Conservation (phyloP, 2,888 invertebrate species). For the Meloe dianella region DNA sequence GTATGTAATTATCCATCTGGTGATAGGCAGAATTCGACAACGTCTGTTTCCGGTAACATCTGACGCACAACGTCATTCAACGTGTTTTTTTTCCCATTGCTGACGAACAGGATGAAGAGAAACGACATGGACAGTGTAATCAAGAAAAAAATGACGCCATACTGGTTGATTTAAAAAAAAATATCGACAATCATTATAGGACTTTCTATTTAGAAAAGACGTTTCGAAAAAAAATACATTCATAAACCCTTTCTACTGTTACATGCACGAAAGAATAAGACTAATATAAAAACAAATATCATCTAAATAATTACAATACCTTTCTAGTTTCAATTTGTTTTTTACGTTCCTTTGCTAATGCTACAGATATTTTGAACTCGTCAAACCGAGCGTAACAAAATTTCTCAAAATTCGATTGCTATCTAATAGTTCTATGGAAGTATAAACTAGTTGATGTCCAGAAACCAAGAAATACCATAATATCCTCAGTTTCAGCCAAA, state of each 20-base stretch:
- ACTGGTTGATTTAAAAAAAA: not conserved
- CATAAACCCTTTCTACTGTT: not conserved
- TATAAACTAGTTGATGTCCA: too few species aligned
- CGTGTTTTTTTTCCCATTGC: not conserved
- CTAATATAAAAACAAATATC: not conserved
- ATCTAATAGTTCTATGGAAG: too few species aligned
- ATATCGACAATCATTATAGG: not conserved
- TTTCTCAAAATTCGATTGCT: too few species aligned
- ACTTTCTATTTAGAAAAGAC: constrained; percentile 12
- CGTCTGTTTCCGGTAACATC: constrained; percentile 12
- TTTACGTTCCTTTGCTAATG: too few species aligned
- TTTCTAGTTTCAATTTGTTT: not conserved
- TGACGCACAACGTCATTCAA: constrained; percentile 12
- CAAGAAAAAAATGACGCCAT: constrained; percentile 3
- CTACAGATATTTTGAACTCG: too few species aligned
- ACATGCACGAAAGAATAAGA: not conserved
- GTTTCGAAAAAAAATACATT: too few species aligned
- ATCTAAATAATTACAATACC: not conserved
- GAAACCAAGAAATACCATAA: too few species aligned
- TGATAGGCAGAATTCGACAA: constrained; percentile 12
- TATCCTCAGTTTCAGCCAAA: too few species aligned
- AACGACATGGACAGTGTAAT: constrained; percentile 8
- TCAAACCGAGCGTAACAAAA: too few species aligned
- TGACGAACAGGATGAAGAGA: constrained; percentile 6
- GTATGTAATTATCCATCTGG: constrained; percentile 11